A percentile compares a stretch with the other conserved stretches of the same genome.
Conservation (phyloP, 2,797 vertebrate genomes). For the Poecilia gillii region DNA sequence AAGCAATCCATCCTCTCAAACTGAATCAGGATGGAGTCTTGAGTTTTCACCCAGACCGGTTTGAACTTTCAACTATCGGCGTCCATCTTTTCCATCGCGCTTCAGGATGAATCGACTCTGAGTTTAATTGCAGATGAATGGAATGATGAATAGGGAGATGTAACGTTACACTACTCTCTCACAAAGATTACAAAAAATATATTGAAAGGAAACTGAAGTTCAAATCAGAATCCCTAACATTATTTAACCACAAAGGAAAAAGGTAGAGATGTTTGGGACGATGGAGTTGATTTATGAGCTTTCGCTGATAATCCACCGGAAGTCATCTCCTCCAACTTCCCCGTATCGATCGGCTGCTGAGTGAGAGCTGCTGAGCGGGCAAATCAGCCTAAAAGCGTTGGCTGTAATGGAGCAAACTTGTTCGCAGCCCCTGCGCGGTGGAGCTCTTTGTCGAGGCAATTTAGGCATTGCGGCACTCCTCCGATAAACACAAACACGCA, state of each 20-base stretch:
- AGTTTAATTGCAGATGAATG: conserved; percentile 14
- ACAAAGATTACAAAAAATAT: conserved; percentile 23
- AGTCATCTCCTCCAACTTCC: conserved; percentile 64
- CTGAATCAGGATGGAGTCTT: not conserved
- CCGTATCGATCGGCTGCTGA: conserved; percentile 69
- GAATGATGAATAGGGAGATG: not conserved
- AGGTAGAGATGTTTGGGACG: not conserved
- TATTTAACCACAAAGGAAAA: conserved; percentile 2
- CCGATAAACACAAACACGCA: conserved; percentile 25
- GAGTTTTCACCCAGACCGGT: not conserved
- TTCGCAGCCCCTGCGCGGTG: conserved; percentile 53
- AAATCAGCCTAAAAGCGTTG: conserved; percentile 63
- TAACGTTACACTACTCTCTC: not conserved
- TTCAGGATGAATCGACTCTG: not conserved
- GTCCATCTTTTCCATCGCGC: conserved; percentile 3
- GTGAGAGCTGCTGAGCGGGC: conserved; percentile 75
- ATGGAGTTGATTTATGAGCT: conserved; percentile 22
- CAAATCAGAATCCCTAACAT: not conserved
- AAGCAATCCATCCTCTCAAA: not conserved
- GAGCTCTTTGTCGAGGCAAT: conserved; percentile 50
- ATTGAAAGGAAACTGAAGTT: conserved; percentile 25
- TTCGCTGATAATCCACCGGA: conserved; percentile 17
- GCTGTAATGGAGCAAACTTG: conserved; percentile 76
- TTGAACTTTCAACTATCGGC: conserved; percentile 1
- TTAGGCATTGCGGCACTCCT: conserved; percentile 42